Conservation (phyloP, 2,113 vertebrate species). For the Rhodinocichla rosea region DNA sequence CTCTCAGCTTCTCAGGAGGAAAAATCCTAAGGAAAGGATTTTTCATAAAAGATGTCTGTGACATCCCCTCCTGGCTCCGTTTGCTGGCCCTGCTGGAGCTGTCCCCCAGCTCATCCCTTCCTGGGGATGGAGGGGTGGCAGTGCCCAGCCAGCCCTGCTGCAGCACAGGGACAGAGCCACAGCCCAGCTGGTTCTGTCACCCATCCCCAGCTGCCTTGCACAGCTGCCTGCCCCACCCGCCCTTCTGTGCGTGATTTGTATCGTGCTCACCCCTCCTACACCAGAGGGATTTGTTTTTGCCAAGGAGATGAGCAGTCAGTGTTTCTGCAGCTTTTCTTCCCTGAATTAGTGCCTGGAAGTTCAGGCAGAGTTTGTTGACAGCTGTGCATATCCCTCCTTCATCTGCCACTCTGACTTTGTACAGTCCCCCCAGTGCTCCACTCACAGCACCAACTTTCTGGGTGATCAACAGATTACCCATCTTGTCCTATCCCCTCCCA, state of each 20-base stretch:
- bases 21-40: too few relatives aligned
- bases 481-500: neutral
- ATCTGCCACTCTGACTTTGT: neutral
- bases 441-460: neutral
- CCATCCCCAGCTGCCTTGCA: neutral
- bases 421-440: accelerated
- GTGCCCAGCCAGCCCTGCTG: neutral
- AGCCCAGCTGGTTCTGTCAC: neutral
- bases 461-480: neutral
- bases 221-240: neutral
- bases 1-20: too few relatives aligned
- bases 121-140: neutral
- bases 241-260: neutral
- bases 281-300: neutral
- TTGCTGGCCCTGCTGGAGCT: neutral
- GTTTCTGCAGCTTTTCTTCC: neutral
- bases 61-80: neutral
- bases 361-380: neutral
- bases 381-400: neutral
- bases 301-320: neutral
- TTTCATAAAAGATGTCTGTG: too few relatives aligned
- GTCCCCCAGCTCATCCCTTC: conserved; percentile 4
- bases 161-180: neutral
- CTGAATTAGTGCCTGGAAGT: neutral
- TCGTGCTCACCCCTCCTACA: neutral